A percentile compares a stretch with the other conserved stretches of the same genome.
These are phyloP conservation scores for Bellardia bayeri DNA, from an alignment of 2,888 invertebrate species.

Conservation along the genomic window DNA sequence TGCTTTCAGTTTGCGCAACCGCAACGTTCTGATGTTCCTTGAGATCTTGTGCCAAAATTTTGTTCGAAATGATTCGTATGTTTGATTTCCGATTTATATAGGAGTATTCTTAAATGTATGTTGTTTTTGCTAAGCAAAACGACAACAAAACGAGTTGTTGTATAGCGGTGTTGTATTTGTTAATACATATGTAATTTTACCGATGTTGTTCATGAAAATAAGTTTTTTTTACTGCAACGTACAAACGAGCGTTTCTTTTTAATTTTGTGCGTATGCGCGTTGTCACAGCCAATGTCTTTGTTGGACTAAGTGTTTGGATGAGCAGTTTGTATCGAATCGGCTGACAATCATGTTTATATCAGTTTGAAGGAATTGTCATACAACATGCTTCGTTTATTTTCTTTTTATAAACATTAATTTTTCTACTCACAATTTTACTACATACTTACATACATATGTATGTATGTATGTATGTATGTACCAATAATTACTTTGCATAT, in stretches of 20 bases:
- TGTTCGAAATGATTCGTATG: constrained; percentile 67
- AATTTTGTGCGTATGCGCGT: constrained; percentile 70
- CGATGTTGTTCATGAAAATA: constrained; percentile 60
- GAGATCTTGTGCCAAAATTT: constrained; percentile 68
- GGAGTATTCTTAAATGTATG: constrained; percentile 64
- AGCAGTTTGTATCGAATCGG: constrained; percentile 39
- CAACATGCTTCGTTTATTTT: constrained; percentile 30
- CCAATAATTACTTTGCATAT: neutral
- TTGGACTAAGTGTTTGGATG: constrained; percentile 59
- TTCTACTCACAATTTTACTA: constrained; percentile 25
- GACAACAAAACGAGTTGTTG: constrained; percentile 57
- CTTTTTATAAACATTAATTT: neutral
- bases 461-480: neutral
- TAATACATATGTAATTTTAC: constrained; percentile 4
- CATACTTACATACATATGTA: neutral
- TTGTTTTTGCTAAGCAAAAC: constrained; percentile 41
- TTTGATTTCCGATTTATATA: constrained; percentile 74
- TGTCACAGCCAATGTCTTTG: constrained; percentile 54
- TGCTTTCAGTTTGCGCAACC: constrained; percentile 81
- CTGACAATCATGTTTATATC: constrained; percentile 29
- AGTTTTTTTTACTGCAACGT: constrained; percentile 48
- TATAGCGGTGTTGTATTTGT: constrained; percentile 42
- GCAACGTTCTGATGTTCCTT: constrained; percentile 79
- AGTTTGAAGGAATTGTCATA: constrained; percentile 51
- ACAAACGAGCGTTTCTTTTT: constrained; percentile 26